These are phyloP conservation scores for Hoplostethus atlanticus DNA, from an alignment of 2,797 vertebrate genomes.

Conservation along the genomic window DNA sequence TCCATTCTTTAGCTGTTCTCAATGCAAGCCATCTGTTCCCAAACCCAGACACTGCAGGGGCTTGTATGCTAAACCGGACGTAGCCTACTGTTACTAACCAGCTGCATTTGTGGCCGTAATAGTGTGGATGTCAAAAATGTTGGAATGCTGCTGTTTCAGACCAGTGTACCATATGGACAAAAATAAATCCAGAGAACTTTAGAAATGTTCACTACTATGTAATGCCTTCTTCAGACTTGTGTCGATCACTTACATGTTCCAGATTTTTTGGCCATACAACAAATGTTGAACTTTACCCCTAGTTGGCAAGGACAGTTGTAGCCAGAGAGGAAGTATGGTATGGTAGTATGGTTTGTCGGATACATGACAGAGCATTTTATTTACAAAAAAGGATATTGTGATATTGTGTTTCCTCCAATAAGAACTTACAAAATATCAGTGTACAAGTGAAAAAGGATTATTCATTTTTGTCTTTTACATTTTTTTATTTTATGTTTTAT, in stretches of 20 bases:
- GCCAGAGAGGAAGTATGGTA: too few relatives aligned
- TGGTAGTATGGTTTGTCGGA: too few relatives aligned
- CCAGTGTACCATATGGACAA: constrained; percentile 54
- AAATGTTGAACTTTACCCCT: too few relatives aligned
- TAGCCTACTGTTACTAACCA: constrained; percentile 55
- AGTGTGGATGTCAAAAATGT: constrained; percentile 39
- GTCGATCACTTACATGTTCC: neutral
- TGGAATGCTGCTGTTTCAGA: constrained; percentile 36
- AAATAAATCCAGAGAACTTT: constrained; percentile 7
- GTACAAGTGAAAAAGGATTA: too few relatives aligned
- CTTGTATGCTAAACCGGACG: constrained; percentile 58
- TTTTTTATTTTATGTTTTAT: too few relatives aligned
- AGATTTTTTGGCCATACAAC: too few relatives aligned
- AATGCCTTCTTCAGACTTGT: neutral
- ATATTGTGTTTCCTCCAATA: too few relatives aligned
- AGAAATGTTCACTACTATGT: neutral
- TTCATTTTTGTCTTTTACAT: too few relatives aligned
- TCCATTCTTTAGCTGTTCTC: constrained; percentile 32
- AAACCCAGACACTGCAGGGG: constrained; percentile 48
- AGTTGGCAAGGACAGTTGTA: too few relatives aligned
- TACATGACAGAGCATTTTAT: too few relatives aligned
- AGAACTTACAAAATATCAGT: too few relatives aligned
- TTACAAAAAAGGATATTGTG: too few relatives aligned
- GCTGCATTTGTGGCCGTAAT: constrained; percentile 54
- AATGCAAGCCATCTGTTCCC: constrained; percentile 68